Evolutionary conservation across 2,113 vertebrate species (phyloP).

Genomic region (Barbus barbus): DNA sequence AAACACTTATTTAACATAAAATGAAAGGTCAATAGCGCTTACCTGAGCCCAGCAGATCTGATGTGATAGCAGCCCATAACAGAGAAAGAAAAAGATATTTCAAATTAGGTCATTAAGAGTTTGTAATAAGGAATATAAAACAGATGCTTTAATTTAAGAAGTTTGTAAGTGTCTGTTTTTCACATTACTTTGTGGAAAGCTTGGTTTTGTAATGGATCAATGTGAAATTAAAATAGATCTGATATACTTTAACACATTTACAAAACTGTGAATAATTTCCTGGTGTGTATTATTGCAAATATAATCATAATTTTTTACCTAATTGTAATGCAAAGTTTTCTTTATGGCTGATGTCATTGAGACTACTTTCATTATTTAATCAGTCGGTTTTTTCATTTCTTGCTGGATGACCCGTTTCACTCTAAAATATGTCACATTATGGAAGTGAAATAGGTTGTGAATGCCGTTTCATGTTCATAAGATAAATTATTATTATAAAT

Average conservation of each 20-base stretch:
- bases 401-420: not conserved
- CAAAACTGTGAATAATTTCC: not conserved
- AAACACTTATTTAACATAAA: constrained; percentile 9
- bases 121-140: not conserved
- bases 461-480: not conserved
- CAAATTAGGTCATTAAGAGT: not conserved
- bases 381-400: not conserved
- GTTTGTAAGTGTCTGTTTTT: not conserved
- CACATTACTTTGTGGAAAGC: not conserved
- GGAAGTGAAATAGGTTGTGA: too few relatives aligned
- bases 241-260: not conserved
- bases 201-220: not conserved
- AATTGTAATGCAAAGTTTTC: too few relatives aligned
- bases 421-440: constrained; percentile 10
- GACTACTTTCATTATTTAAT: too few relatives aligned
- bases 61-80: constrained; percentile 23
- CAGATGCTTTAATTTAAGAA: not conserved
- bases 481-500: not conserved
- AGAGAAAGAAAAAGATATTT: not conserved
- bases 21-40: constrained; percentile 39
- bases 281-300: too few relatives aligned
- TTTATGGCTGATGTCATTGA: too few relatives aligned
- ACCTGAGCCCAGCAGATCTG: constrained; percentile 79
- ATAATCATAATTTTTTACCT: too few relatives aligned
- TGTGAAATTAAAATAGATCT: not conserved